A percentile compares a stretch with the other conserved stretches of the same genome.
Evolutionary conservation across 2,797 vertebrate species (phyloP).

Genomic region (Xerus rutilus): DNA sequence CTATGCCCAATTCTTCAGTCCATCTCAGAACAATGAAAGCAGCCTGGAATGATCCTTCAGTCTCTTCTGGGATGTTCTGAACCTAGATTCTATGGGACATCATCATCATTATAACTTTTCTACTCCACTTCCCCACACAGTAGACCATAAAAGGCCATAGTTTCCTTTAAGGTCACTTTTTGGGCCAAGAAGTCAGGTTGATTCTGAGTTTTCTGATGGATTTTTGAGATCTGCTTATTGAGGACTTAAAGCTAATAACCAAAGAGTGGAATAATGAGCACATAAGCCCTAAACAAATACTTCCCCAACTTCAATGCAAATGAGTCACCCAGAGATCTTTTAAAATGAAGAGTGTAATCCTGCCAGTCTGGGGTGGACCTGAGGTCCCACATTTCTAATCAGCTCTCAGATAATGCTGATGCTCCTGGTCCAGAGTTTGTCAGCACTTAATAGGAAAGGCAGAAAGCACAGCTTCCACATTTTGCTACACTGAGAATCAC

Average conservation of each 20-base stretch:
- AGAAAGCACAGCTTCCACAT: background rate
- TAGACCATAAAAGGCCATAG: background rate
- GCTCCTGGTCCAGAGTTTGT: background rate
- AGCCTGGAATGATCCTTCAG: background rate
- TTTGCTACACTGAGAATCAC: background rate
- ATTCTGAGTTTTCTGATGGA: constrained; percentile 1
- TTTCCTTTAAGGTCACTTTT: background rate
- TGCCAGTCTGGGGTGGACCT: background rate
- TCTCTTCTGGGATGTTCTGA: background rate
- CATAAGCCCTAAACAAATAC: background rate
- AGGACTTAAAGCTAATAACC: background rate
- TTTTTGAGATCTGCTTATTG: constrained; percentile 12
- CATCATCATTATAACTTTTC: background rate
- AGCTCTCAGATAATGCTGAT: background rate
- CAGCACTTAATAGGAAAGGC: background rate
- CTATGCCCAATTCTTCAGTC: background rate
- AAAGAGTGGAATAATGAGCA: background rate
- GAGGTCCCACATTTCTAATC: background rate
- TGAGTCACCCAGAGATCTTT: background rate
- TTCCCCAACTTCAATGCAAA: background rate
- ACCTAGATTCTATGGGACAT: background rate
- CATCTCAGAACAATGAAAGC: background rate
- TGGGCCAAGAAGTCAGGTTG: background rate
- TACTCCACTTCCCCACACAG: background rate
- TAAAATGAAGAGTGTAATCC: background rate